Base-by-base conservation (phyloP, 30 jellyfish, hydroid and myxozoan species). In the Hydractinia symbiolongicarpus region DNA sequence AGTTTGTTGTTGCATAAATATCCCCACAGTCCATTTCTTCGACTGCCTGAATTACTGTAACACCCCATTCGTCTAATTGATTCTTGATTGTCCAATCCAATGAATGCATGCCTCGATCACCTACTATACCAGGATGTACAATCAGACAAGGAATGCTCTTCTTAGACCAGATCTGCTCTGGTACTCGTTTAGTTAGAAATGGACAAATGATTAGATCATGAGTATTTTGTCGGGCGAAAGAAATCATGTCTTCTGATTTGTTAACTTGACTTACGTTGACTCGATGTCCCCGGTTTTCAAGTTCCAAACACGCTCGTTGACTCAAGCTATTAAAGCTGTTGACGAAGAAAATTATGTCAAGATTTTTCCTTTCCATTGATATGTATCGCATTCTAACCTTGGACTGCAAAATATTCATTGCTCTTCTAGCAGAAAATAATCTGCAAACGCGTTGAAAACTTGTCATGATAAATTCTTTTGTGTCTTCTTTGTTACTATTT, bases 11-110 rank as follows among this genome's bases (percentile, higher is more conserved):
- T 1, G 68, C 17, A 54, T 61, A 4, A 8, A 72, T 72, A 54
- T 72, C 56, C 8, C 81, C 81, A 16, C 64, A 30, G 56, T 72
- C 81, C 81, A 72, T 72, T 8, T 72, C 73, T 16, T 72, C 81
- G 17, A 61, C 81, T 19, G 81, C 81, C 81, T 72, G 81, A 8
- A 72, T 19, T 19, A 72, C 67, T 0, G 81, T 72, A 6, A 72
- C 81, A 19, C 81, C 81, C 81, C 81, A 72, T 17, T 72, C 81
- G 11, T 8, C 4, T 72, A 19, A 19, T 19, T 13, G 21, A 19
- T 66, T 53, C 15, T 66, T 66, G 21, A 66, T 66, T 19, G 14
- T 53, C 76, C 76, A 66, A 13, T 66, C 76, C 44, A 66, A 13
- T 13, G 76, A 66, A 13, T 8, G 21, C 76, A 66, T 7, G 15